These are phyloP conservation scores for Patagioenas fasciata DNA, from an alignment of 2,113 vertebrate genomes.

Conservation along the genomic window DNA sequence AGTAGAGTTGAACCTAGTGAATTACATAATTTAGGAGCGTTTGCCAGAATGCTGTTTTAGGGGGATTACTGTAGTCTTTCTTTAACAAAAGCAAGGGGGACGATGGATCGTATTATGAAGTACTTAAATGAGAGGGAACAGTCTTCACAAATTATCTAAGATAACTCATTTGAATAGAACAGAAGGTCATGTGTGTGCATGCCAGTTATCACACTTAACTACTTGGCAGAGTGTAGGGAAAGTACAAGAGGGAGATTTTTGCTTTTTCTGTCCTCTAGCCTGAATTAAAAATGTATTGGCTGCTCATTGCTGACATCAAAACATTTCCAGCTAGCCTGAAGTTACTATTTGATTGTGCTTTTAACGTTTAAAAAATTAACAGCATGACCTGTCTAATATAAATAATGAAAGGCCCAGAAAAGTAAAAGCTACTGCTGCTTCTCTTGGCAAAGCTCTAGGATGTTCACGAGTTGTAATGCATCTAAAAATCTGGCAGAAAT, in stretches of 20 bases:
- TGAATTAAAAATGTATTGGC: constrained; percentile 68
- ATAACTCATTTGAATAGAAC: constrained; percentile 66
- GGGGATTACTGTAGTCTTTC: constrained; percentile 53
- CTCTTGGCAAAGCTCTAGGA: neutral
- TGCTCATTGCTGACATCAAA: constrained; percentile 52
- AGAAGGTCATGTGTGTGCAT: constrained; percentile 60
- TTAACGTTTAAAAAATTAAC: constrained; percentile 54
- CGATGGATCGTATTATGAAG: constrained; percentile 39
- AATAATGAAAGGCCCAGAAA: constrained; percentile 36
- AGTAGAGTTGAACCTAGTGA: constrained; percentile 66
- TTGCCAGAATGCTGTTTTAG: constrained; percentile 64
- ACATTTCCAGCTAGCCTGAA: constrained; percentile 44
- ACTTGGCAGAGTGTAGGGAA: constrained; percentile 49
- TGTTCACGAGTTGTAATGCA: neutral
- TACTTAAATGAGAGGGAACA: constrained; percentile 56
- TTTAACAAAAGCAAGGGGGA: constrained; percentile 67
- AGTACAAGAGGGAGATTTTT: constrained; percentile 47
- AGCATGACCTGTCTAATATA: neutral
- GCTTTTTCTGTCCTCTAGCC: constrained; percentile 41
- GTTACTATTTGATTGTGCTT: constrained; percentile 36
- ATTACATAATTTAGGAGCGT: constrained; percentile 72
- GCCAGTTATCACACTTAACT: constrained; percentile 64
- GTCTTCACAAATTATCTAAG: constrained; percentile 54
- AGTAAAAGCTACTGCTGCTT: constrained; percentile 7
- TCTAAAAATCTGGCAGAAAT: constrained; percentile 34